Base-by-base conservation (phyloP, 2,113 vertebrate species). In the Stigmatopora argus region DNA sequence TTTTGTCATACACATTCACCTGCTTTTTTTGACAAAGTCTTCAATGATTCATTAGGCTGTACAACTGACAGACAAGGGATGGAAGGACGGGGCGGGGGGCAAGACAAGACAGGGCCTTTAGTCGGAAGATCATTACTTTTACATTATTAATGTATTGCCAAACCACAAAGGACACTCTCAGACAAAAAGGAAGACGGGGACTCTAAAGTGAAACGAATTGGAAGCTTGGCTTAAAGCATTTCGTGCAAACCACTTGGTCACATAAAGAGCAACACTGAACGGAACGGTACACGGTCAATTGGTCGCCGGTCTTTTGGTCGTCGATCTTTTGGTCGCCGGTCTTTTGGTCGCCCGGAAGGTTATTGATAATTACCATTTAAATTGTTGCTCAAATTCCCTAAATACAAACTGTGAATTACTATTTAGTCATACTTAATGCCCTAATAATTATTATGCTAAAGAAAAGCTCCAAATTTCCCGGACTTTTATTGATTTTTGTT, bases 81-180 rank as follows among this genome's bases (percentile, higher is more conserved):
- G 68, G 41, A 31, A 34, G 53, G 23, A 55, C 7, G 59, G 62
- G 70, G 26, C 3, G 26, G 26, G 26, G 72, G 66, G 75, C 82
- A 77, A 81, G 77, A 75, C 85, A 81, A 79, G 86, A 85, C 86
- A 82, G 82, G 84, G 80, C 86, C 88, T 90, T 90, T 89, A 87
- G 88, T 88, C 87, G 81, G 76, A 86, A 86, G 89, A 90, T 90
- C 85, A 83, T 89, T 90, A 87, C 89, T 80, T 90, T 90, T 90
- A 89, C 87, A 90, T 90, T 88, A 90, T 90, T 89, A 87, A 89
- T 88, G 85, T 89, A 88, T 81, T 80, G 83, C 77, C 77, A 89
- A 87, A 90, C 88, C 89, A 86, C 89, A 89, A 81, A 90, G 89
- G 89, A 86, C 87, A 79, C 78, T 80, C 74, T 71, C 81, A 85